These are phyloP conservation scores for Apeira syringaria DNA, from an alignment of 2,888 invertebrate genomes.

Conservation along the genomic window DNA sequence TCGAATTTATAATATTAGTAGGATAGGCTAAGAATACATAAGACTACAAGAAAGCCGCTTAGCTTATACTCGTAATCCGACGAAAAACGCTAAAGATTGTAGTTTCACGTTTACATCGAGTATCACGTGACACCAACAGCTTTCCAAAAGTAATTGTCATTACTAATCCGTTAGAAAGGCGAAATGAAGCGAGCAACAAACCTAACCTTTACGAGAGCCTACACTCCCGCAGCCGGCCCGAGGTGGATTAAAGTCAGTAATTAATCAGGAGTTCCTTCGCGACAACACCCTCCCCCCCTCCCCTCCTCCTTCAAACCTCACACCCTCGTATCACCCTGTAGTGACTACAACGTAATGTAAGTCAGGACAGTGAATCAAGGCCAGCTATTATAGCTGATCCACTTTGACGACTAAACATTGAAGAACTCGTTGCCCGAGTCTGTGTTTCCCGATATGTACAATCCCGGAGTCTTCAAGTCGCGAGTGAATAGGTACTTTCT, in stretches of 20 bases:
- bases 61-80: too few species aligned
- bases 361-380: background rate
- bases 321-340: slow-evolving; percentile 10
- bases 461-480: too few species aligned
- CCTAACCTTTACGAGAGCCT: slow-evolving; percentile 17
- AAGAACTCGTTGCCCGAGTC: too few species aligned
- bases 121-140: background rate
- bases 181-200: slow-evolving; percentile 16
- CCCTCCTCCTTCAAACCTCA: background rate
- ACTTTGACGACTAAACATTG: too few species aligned
- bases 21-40: too few species aligned
- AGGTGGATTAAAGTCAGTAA: slow-evolving; percentile 51
- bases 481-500: too few species aligned
- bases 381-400: too few species aligned
- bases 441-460: too few species aligned
- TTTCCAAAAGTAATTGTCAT: slow-evolving; percentile 5
- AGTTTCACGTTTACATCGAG: too few species aligned
- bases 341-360: background rate
- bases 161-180: slow-evolving; percentile 6
- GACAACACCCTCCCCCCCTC: slow-evolving; percentile 31
- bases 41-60: too few species aligned
- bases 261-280: slow-evolving; percentile 57
- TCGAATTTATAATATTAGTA: too few species aligned
- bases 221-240: slow-evolving; percentile 14
- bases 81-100: too few species aligned